phyloP scores from a whole-genome alignment of 2,888 invertebrate species.

The Quadroppia sp. region DNA sequence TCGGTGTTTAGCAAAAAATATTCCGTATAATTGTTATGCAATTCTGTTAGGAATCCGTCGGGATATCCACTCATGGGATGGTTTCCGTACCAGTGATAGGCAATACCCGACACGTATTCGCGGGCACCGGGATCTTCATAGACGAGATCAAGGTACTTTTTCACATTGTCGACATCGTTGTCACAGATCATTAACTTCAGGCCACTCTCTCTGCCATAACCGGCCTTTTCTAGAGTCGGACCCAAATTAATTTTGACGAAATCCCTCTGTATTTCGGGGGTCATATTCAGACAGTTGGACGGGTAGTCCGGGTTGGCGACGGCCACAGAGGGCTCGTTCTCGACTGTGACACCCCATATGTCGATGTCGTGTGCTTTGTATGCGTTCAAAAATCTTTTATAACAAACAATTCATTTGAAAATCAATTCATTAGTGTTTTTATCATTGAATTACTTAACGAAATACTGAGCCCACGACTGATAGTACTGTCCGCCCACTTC shows the following conservation, averaged over 20 bases:
- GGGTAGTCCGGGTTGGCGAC: constrained; percentile 52
- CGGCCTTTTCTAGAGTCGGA: constrained; percentile 62
- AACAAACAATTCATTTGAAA: background rate
- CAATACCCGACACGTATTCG: constrained; percentile 65
- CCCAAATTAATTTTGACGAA: constrained; percentile 71
- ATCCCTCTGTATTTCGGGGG: constrained; percentile 56
- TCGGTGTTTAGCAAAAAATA: constrained; percentile 75
- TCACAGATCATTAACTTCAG: constrained; percentile 70
- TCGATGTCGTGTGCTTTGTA: constrained; percentile 63
- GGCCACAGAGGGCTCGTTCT: constrained; percentile 72
- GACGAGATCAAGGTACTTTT: constrained; percentile 1
- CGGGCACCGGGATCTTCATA: constrained; percentile 50
- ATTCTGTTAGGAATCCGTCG: constrained; percentile 57
- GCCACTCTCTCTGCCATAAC: constrained; percentile 58
- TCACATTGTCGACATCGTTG: constrained; percentile 54
- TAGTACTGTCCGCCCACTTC: constrained; percentile 58
- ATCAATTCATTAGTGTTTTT: background rate
- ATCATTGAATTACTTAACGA: constrained; percentile 59
- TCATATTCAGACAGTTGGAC: constrained; percentile 54
- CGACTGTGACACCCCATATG: constrained; percentile 77
- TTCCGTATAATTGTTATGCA: constrained; percentile 57
- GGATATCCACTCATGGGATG: constrained; percentile 49
- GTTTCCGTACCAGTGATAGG: constrained; percentile 75
- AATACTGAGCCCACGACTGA: constrained; percentile 75
- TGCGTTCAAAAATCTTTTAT: constrained; percentile 50